Evolutionary conservation across 2,888 invertebrate species (phyloP).

Genomic region (Sthenelais limicola): DNA sequence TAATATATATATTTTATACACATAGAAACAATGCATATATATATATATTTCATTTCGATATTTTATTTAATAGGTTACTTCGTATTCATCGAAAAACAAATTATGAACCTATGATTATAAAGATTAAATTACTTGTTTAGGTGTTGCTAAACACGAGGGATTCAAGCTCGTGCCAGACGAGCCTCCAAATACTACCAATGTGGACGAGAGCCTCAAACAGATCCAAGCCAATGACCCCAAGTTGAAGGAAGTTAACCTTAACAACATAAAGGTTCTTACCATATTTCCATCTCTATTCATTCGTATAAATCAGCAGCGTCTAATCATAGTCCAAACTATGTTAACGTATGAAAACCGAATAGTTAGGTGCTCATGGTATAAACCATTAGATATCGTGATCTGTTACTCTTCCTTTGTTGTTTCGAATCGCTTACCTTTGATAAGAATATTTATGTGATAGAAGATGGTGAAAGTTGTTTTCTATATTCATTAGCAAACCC

Average conservation of each 20-base stretch:
- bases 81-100: neutral
- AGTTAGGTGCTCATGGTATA: no score
- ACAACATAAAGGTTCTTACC: slow-evolving; percentile 97
- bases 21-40: neutral
- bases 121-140: slow-evolving; percentile 40
- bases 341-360: neutral
- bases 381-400: neutral
- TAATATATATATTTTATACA: neutral
- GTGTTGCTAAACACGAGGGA: slow-evolving; percentile 81
- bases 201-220: slow-evolving; percentile 91
- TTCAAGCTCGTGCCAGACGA: slow-evolving; percentile 93
- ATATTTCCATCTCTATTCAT: no score
- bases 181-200: slow-evolving; percentile 96
- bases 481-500: no score
- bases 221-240: slow-evolving; percentile 82
- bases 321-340: neutral
- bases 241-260: slow-evolving; percentile 90
- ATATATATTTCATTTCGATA: neutral
- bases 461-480: no score
- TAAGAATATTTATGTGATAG: no score
- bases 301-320: no score
- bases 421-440: no score
- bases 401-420: neutral
- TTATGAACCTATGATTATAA: no score
- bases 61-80: neutral